Conservation (phyloP, 1,140 invertebrate genomes). For the Lamellibrachia luymesi region DNA sequence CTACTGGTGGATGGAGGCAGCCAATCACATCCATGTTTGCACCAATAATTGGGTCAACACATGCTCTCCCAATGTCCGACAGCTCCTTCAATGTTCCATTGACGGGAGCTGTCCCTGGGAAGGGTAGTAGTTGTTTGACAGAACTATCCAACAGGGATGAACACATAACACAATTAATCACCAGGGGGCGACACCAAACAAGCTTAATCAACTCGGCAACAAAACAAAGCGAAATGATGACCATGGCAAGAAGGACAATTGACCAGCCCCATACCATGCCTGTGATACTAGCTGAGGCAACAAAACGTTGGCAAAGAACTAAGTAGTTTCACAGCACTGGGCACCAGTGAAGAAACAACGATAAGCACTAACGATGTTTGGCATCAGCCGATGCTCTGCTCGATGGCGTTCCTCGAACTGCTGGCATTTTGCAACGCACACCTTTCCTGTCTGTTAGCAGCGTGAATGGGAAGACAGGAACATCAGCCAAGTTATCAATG, state of each 20-base stretch:
- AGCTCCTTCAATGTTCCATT: too few relatives aligned
- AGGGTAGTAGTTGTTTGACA: not conserved
- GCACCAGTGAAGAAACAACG: not conserved
- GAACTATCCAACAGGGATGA: not conserved
- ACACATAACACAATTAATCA: too few relatives aligned
- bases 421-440: not conserved
- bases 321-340: not conserved
- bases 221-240: not conserved
- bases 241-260: not conserved
- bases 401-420: not conserved
- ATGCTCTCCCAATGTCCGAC: not conserved
- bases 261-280: too few relatives aligned
- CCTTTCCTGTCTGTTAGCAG: constrained; percentile 3
- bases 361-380: not conserved
- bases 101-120: too few relatives aligned
- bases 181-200: not conserved
- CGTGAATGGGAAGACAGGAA: not conserved
- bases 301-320: not conserved
- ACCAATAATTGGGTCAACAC: not conserved
- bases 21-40: not conserved
- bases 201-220: not conserved
- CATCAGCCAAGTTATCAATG: not conserved
- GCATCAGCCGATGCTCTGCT: not conserved
- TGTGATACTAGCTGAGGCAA: not conserved
- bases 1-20: not conserved